Evolutionary conservation across 2,888 invertebrate genomes (phyloP), one percentile per base, ranked within the genome.

Genomic region (Litoditis marina): DNA sequence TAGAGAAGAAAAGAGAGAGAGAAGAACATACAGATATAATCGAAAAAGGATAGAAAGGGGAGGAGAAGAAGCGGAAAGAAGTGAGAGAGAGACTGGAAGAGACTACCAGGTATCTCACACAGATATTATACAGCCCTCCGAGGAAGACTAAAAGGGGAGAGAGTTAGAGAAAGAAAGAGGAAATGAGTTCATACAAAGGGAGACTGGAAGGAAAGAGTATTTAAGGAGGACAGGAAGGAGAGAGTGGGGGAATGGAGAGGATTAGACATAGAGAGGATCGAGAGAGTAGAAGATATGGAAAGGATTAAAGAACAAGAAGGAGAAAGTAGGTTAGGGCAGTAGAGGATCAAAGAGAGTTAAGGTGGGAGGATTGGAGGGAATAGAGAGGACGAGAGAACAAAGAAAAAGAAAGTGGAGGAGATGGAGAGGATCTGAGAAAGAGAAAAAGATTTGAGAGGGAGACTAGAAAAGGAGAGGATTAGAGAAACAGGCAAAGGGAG

Each of bases 91-190:
- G 44, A 44, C 19, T 22, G 65, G 59, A 61, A 39, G 65, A 60
- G 57, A 49, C 51, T 54, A 44, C 65, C 65, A 66, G 63, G 62
- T 67, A 71, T 71, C 65, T 71, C 66, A 71, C 60, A 60, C 67
- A 46, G 34, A 49, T 57, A 49, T 57, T 49, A 30, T 34, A 57
- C 57, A 57, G 57, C 57, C 57, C 57, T 39, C 54, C 36, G 34
- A 36, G 32, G 42, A 54, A 22, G 13, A 34, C 19, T 54, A 28
- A 22, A 22, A 13, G 25, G 27, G 54, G 27, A 54, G 54, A 54
- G 44, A 25, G 39, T 13, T 13, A 39, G n/a, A 39, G 39, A 44
- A 44, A 44, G 44, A 44, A 25, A 44, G 19, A 25, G 25, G 44
- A 22, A 44, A 25, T 25, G 19, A 44, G 44, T 44, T 44, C 19